phyloP scores from a whole-genome alignment of 2,113 vertebrate species.

The Melierax canorus region DNA sequence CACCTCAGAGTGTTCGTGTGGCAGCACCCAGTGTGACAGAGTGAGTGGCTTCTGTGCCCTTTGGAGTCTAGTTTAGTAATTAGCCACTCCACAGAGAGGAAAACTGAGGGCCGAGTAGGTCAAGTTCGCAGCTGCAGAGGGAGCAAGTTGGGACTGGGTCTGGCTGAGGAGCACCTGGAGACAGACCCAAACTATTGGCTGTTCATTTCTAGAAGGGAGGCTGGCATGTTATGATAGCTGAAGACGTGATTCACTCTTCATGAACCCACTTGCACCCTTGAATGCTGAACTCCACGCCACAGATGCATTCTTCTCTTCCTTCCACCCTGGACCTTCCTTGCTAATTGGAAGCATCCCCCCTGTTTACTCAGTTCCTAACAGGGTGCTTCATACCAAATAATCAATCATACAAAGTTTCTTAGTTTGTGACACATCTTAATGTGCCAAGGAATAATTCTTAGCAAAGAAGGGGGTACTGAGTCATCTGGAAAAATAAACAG shows the following conservation, averaged over 20 bases:
- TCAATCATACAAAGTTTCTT: background rate
- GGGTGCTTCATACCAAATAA: constrained; percentile 38
- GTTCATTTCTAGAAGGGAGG: background rate
- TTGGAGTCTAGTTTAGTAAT: background rate
- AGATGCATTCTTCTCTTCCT: background rate
- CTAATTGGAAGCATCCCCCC: background rate
- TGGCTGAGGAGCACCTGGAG: background rate
- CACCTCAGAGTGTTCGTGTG: rapidly evolving
- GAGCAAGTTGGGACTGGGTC: background rate
- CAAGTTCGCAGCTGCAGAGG: background rate
- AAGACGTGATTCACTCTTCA: background rate
- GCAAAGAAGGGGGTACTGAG: constrained; percentile 4
- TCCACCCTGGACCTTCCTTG: background rate
- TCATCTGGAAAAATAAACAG: constrained; percentile 59
- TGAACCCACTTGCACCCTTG: background rate
- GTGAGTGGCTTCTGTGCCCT: background rate
- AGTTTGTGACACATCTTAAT: constrained; percentile 38
- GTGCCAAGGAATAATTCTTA: background rate
- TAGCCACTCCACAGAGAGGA: background rate
- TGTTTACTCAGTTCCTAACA: constrained; percentile 23
- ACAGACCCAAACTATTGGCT: background rate
- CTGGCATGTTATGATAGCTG: background rate
- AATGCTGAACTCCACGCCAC: background rate
- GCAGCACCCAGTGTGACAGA: background rate
- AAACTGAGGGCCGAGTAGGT: background rate